These are phyloP conservation scores for Liopterus haemorrhoidalis DNA, from an alignment of 2,888 invertebrate species.

Conservation along the genomic window DNA sequence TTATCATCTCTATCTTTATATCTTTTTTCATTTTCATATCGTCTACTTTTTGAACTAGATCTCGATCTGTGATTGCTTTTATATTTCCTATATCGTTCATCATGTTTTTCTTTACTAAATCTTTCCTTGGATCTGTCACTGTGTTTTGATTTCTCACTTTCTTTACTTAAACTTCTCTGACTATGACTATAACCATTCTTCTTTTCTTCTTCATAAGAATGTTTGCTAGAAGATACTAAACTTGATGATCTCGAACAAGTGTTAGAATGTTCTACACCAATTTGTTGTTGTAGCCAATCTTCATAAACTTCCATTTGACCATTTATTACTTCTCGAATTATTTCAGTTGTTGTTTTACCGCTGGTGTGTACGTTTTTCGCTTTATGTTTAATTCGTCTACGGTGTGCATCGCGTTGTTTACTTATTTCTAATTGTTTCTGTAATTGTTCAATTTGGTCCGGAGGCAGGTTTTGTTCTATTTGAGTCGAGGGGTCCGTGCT, in stretches of 20 bases:
- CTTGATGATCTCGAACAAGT: too few species aligned
- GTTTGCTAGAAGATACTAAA: background rate
- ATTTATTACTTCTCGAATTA: slow-evolving; percentile 54
- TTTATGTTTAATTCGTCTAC: slow-evolving; percentile 55
- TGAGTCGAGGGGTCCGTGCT: too few species aligned
- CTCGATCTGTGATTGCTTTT: slow-evolving; percentile 9
- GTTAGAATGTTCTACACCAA: slow-evolving; percentile 1
- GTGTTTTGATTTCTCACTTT: slow-evolving; percentile 8
- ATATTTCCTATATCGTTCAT: too few species aligned
- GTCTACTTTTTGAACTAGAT: slow-evolving; percentile 4
- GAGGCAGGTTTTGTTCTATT: too few species aligned
- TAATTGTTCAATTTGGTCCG: too few species aligned
- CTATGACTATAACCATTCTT: slow-evolving; percentile 6
- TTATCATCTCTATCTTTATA: slow-evolving; percentile 8
- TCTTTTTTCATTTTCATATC: slow-evolving; percentile 7
- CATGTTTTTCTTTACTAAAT: too few species aligned
- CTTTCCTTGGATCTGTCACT: background rate
- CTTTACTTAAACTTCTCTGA: slow-evolving; percentile 1
- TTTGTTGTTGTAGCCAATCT: slow-evolving; percentile 35
- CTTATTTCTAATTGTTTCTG: too few species aligned
- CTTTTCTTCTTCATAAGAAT: slow-evolving; percentile 11
- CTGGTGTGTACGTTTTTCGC: slow-evolving; percentile 50
- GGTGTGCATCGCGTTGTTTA: slow-evolving; percentile 55
- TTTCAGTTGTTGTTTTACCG: slow-evolving; percentile 53
- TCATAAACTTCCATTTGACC: slow-evolving; percentile 48